Evolutionary conservation across 64 coral and sea anemone species (phyloP).

Genomic region (Porites australiensis): DNA sequence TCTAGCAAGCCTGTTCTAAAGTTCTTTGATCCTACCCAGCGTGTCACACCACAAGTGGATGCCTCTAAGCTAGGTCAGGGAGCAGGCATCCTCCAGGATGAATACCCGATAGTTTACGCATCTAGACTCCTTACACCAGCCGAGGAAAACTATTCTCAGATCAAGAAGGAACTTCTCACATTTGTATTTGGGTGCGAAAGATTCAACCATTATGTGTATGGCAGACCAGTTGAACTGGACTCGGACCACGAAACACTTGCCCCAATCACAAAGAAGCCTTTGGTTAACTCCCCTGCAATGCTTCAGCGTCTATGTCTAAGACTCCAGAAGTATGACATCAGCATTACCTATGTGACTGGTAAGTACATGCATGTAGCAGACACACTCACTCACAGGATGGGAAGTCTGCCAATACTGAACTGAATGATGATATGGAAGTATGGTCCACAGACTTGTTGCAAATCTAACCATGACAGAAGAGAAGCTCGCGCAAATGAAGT

Average conservation of each 20-base stretch:
- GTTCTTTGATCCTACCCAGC: slow-evolving; percentile 19
- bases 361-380: slow-evolving; percentile 17
- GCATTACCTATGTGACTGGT: too few relatives aligned
- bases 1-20: slow-evolving; percentile 23
- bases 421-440: background rate
- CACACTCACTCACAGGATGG: too few relatives aligned
- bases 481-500: slow-evolving; percentile 28
- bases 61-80: slow-evolving; percentile 28
- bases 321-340: too few relatives aligned
- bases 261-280: background rate
- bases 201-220: too few relatives aligned
- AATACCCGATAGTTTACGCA: background rate
- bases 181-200: too few relatives aligned
- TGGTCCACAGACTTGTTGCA: slow-evolving; percentile 32
- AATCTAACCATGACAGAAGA: slow-evolving; percentile 9
- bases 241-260: background rate
- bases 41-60: slow-evolving; percentile 25
- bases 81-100: slow-evolving; percentile 31
- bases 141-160: slow-evolving; percentile 6
- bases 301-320: background rate
- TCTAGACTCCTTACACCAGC: background rate
- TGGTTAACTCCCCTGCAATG: too few relatives aligned
- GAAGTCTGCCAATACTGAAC: background rate
- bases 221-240: too few relatives aligned
- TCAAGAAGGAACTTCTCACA: background rate